Conservation (phyloP, 2,888 invertebrate species). For the Strigamia crassipes region DNA sequence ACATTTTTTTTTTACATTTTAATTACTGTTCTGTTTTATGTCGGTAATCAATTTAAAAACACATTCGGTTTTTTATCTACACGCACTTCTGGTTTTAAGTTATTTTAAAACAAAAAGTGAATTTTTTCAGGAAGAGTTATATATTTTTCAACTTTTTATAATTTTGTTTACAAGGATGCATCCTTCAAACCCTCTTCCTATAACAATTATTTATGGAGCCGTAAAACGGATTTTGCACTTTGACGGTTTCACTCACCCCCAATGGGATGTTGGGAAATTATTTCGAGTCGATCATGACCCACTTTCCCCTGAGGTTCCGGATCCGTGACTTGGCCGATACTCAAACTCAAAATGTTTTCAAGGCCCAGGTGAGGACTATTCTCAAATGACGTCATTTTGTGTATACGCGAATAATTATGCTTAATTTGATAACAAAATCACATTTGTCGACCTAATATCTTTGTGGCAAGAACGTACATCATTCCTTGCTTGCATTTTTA, state of each 20-base stretch:
- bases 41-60: not conserved
- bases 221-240: conserved; percentile 42
- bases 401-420: not conserved
- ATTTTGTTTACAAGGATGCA: conserved; percentile 4
- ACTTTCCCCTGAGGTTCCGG: conserved; percentile 37
- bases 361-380: not conserved
- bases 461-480: not conserved
- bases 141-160: not conserved
- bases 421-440: not conserved
- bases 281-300: conserved; percentile 40
- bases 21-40: not conserved
- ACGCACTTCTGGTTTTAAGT: too few species aligned
- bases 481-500: not conserved
- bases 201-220: conserved; percentile 11
- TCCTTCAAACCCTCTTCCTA: not conserved
- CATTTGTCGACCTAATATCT: not conserved
- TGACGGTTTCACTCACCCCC: conserved; percentile 41
- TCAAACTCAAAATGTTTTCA: conserved; percentile 37
- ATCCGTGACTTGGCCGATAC: conserved; percentile 37
- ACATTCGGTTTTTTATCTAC: not conserved
- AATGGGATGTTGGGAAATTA: conserved; percentile 38
- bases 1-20: not conserved
- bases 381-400: conserved; percentile 27
- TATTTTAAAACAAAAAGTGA: too few species aligned
- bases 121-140: not conserved